These are phyloP conservation scores for Cricetomys ansorgei DNA, from an alignment of 2,113 vertebrate genomes.

Conservation along the genomic window DNA sequence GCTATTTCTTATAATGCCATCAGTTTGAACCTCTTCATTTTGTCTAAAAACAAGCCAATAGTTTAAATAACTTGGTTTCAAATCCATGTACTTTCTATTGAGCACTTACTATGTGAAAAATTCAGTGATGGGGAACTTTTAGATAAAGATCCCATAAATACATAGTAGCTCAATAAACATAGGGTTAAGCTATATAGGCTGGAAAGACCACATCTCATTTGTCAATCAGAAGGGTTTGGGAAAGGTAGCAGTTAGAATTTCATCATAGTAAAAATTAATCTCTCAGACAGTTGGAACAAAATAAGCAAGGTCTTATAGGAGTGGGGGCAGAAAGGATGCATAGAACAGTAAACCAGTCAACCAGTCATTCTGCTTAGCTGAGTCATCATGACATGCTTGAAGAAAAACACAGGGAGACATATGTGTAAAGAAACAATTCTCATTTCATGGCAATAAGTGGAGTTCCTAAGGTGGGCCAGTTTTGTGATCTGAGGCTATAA, in stretches of 20 bases:
- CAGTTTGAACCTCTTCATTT: not conserved
- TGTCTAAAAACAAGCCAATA: not conserved
- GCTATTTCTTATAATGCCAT: not conserved
- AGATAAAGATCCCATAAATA: not conserved
- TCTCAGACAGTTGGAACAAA: not conserved
- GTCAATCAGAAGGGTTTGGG: not conserved
- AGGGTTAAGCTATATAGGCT: not conserved
- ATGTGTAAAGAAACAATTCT: not conserved
- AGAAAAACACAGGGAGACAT: not conserved
- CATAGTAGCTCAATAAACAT: not conserved
- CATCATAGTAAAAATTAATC: not conserved
- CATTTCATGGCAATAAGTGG: not conserved
- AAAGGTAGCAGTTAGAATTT: not conserved
- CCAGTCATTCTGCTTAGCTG: not conserved
- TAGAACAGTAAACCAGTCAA: not conserved
- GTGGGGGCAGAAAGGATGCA: too few relatives aligned
- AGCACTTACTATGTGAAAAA: constrained; percentile 13
- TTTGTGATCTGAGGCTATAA: constrained; percentile 6
- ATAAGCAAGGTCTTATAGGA: not conserved
- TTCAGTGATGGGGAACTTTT: not conserved
- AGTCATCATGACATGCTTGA: not conserved
- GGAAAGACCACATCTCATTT: not conserved
- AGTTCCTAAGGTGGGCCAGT: not conserved
- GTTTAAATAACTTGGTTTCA: constrained; percentile 27
- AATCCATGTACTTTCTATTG: not conserved